phyloP scores from a whole-genome alignment of 2,797 vertebrate genomes.

The Cuculus canorus region DNA sequence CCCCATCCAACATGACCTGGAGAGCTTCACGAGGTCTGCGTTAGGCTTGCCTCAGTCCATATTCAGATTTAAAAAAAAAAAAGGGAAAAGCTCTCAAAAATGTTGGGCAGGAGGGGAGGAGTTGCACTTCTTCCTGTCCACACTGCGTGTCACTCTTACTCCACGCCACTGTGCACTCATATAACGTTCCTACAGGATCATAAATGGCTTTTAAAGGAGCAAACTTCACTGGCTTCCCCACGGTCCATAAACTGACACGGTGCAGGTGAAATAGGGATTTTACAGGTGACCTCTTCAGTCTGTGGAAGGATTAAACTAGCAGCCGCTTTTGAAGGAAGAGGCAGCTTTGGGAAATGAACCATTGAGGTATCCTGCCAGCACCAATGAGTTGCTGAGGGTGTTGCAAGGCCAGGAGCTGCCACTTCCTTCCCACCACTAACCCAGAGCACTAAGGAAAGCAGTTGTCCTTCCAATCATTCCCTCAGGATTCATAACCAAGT shows the following conservation, averaged over 20 bases:
- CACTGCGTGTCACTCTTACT: slow-evolving; percentile 72
- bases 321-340: not conserved
- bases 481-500: not conserved
- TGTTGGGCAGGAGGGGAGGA: not conserved
- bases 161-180: not conserved
- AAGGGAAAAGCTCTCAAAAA: not conserved
- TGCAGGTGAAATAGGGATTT: not conserved
- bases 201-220: not conserved
- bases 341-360: not conserved
- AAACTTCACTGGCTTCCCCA: not conserved
- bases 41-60: not conserved
- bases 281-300: not conserved
- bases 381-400: not conserved
- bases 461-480: not conserved
- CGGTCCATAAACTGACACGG: not conserved
- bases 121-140: slow-evolving; percentile 65
- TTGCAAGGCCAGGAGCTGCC: not conserved
- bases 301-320: not conserved
- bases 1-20: no score
- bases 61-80: not conserved
- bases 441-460: not conserved
- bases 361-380: not conserved
- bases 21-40: not conserved
- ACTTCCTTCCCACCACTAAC: slow-evolving; percentile 6
- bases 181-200: not conserved